Conservation (phyloP, 2,797 vertebrate genomes). For the Ammospiza maritima region DNA sequence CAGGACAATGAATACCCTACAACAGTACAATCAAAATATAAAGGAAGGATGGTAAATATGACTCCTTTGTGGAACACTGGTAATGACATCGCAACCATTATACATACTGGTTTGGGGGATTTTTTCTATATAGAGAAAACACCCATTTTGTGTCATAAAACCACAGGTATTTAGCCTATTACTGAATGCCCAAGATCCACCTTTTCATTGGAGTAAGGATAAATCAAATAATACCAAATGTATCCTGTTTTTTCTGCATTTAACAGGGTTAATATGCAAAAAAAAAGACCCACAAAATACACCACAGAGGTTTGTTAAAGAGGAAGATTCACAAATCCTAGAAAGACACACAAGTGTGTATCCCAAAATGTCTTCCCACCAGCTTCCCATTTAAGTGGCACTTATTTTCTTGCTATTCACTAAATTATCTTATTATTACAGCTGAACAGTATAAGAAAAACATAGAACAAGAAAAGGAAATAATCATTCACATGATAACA, state of each 20-base stretch:
- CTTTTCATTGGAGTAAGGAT: neutral
- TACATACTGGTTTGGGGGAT: accelerated
- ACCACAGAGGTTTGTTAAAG: neutral
- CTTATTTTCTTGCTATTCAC: neutral
- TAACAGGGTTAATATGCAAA: neutral
- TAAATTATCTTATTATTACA: neutral
- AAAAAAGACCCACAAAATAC: accelerated
- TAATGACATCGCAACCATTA: neutral
- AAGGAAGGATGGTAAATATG: too few species aligned
- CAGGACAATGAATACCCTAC: neutral
- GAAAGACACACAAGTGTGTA: neutral
- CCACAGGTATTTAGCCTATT: neutral
- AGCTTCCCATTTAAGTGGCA: neutral
- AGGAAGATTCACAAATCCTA: neutral
- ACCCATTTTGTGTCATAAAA: neutral
- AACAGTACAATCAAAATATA: neutral
- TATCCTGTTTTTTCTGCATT: neutral
- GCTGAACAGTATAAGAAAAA: neutral
- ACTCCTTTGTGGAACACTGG: neutral
- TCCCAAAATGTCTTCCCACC: neutral
- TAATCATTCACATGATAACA: neutral
- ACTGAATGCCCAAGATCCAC: neutral
- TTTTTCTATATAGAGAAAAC: neutral
- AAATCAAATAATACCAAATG: neutral
- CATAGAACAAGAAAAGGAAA: neutral